A percentile compares a stretch with the other conserved stretches of the same genome.
These are phyloP conservation scores for Neoaliturus tenellus DNA, from an alignment of 2,888 invertebrate species.

Conservation along the genomic window DNA sequence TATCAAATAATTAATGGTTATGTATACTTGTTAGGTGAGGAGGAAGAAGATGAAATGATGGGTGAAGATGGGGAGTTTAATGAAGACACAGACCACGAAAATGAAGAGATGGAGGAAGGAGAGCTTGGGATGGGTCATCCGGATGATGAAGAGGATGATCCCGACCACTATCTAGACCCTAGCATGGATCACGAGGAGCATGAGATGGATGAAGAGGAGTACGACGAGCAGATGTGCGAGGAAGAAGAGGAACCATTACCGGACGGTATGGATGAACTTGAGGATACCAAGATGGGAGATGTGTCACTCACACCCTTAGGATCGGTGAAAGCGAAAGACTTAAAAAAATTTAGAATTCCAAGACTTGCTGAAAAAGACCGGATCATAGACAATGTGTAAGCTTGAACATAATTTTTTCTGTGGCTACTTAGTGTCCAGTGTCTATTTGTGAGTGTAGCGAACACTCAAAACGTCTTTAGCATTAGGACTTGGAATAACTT, in stretches of 20 bases:
- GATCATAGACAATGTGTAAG: background rate
- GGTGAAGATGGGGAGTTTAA: conserved; percentile 36
- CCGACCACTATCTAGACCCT: background rate
- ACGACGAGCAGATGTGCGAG: conserved; percentile 71
- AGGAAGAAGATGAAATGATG: conserved; percentile 40
- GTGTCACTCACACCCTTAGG: background rate
- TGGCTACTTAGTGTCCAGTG: background rate
- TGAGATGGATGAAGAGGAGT: conserved; percentile 70
- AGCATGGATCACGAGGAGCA: background rate
- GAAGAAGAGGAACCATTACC: conserved; percentile 21
- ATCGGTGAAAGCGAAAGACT: background rate
- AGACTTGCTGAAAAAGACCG: conserved; percentile 25
- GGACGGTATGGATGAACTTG: background rate
- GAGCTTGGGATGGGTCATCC: conserved; percentile 66
- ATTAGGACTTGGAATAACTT: conserved; percentile 33
- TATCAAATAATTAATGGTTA: too few relatives aligned
- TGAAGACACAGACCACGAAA: conserved; percentile 73
- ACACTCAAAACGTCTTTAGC: background rate
- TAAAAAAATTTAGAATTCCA: conserved; percentile 16
- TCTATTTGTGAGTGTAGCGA: background rate
- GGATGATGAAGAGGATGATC: conserved; percentile 18
- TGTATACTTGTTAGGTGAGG: too few relatives aligned
- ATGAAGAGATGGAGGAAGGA: conserved; percentile 74
- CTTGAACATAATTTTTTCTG: background rate
- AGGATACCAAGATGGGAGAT: conserved; percentile 36